Evolutionary conservation across 2,797 vertebrate species (phyloP).

Genomic region (Mormyrops boulengeri): DNA sequence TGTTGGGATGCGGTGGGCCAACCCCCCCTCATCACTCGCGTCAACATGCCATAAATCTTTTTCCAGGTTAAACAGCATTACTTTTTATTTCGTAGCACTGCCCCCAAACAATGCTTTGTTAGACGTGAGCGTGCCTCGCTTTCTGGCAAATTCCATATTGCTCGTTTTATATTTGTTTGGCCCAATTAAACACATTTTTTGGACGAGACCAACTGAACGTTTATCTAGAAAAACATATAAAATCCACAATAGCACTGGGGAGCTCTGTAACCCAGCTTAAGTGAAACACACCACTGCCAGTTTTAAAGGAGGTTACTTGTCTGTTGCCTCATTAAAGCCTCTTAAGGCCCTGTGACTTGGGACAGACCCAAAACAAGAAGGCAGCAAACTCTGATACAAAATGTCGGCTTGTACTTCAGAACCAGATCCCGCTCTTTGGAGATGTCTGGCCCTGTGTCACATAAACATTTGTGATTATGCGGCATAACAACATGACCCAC

Average conservation of each 20-base stretch:
- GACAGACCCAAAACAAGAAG: conserved; percentile 28
- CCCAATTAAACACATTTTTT: conserved; percentile 53
- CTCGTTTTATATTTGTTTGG: conserved; percentile 55
- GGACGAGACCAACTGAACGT: conserved; percentile 27
- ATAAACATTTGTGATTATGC: conserved; percentile 36
- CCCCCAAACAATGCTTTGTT: conserved; percentile 59
- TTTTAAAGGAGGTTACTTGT: conserved; percentile 24
- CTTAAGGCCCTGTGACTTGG: conserved; percentile 27
- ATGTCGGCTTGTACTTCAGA: conserved; percentile 40
- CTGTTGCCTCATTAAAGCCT: conserved; percentile 21
- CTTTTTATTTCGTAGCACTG: conserved; percentile 34
- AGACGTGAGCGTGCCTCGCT: conserved; percentile 50
- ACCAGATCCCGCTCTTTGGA: conserved; percentile 31
- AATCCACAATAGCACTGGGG: background rate
- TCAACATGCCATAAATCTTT: conserved; percentile 76
- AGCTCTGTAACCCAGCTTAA: background rate
- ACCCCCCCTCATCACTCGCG: conserved; percentile 62
- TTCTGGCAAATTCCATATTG: conserved; percentile 59
- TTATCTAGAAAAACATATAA: background rate
- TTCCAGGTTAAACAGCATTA: conserved; percentile 49
- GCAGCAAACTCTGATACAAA: conserved; percentile 34
- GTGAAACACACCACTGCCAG: background rate
- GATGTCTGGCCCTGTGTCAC: conserved; percentile 32
- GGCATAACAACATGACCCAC: conserved; percentile 26
- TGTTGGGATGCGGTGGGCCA: conserved; percentile 58